Conservation (phyloP, 2,888 invertebrate genomes). For the Geotrupes spiniger region DNA sequence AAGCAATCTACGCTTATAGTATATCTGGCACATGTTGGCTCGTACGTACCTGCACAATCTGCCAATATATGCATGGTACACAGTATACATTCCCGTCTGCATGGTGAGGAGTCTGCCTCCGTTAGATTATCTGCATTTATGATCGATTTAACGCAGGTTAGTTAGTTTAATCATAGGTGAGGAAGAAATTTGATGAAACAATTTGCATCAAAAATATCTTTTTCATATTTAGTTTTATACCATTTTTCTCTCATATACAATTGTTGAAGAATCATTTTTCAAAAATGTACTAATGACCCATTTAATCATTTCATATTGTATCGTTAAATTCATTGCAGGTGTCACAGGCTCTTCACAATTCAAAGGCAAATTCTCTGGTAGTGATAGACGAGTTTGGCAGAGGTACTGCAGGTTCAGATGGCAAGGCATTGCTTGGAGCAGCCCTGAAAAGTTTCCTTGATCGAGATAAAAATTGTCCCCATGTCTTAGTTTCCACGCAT, state of each 20-base stretch:
- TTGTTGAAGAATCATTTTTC: too few relatives aligned
- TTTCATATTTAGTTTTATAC: too few relatives aligned
- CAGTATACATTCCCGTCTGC: constrained; percentile 73
- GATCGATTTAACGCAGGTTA: constrained; percentile 78
- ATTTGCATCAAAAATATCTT: too few relatives aligned
- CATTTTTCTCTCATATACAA: too few relatives aligned
- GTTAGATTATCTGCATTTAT: constrained; percentile 82
- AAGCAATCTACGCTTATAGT: constrained; percentile 79
- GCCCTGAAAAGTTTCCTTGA: constrained; percentile 66
- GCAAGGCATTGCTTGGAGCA: constrained; percentile 68
- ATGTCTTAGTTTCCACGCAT: constrained; percentile 76
- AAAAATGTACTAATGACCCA: too few relatives aligned
- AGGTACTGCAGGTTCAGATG: constrained; percentile 76
- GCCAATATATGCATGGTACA: constrained; percentile 71
- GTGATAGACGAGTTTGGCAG: constrained; percentile 89
- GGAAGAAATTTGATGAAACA: too few relatives aligned
- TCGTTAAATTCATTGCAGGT: too few relatives aligned
- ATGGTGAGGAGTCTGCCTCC: constrained; percentile 73
- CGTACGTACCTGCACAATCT: constrained; percentile 78
- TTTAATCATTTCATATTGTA: too few relatives aligned
- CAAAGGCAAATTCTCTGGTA: constrained; percentile 66
- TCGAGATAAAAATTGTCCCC: constrained; percentile 61
- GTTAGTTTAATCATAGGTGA: neutral
- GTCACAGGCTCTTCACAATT: constrained; percentile 65
- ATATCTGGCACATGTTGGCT: constrained; percentile 85